Evolutionary conservation across 2,888 invertebrate species (phyloP).

Genomic region (Thymelicus acteon): DNA sequence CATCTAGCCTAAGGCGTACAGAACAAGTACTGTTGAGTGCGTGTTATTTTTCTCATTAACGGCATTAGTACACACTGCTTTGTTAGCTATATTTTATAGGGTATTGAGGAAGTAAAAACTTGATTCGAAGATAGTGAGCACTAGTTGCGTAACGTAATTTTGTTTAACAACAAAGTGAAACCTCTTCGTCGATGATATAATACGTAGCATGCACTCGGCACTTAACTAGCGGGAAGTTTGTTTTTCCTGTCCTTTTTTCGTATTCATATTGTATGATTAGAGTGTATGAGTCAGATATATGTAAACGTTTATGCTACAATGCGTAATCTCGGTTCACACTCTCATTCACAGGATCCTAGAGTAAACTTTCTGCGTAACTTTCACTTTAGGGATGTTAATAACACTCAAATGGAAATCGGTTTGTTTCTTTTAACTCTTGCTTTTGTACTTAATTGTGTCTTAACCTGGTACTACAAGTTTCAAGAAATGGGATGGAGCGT

Average conservation of each 20-base stretch:
- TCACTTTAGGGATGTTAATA: background rate
- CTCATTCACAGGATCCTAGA: background rate
- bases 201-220: slow-evolving; percentile 47
- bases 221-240: slow-evolving; percentile 21
- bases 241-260: slow-evolving; percentile 32
- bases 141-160: slow-evolving; percentile 73
- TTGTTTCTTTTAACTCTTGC: too few relatives aligned
- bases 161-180: slow-evolving; percentile 80
- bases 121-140: slow-evolving; percentile 60
- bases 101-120: slow-evolving; percentile 61
- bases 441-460: too few relatives aligned
- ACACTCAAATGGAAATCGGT: too few relatives aligned
- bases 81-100: slow-evolving; percentile 40
- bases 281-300: slow-evolving; percentile 16
- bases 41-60: slow-evolving; percentile 33
- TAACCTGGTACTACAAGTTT: too few relatives aligned
- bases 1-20: slow-evolving; percentile 25
- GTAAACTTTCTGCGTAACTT: background rate
- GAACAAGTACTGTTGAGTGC: slow-evolving; percentile 4
- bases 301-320: slow-evolving; percentile 11
- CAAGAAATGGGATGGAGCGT: too few relatives aligned
- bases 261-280: slow-evolving; percentile 21
- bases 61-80: slow-evolving; percentile 29
- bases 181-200: slow-evolving; percentile 70
- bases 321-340: slow-evolving; percentile 17